phyloP scores from a whole-genome alignment of 1,140 invertebrate species.

The Drosophila littoralis region DNA sequence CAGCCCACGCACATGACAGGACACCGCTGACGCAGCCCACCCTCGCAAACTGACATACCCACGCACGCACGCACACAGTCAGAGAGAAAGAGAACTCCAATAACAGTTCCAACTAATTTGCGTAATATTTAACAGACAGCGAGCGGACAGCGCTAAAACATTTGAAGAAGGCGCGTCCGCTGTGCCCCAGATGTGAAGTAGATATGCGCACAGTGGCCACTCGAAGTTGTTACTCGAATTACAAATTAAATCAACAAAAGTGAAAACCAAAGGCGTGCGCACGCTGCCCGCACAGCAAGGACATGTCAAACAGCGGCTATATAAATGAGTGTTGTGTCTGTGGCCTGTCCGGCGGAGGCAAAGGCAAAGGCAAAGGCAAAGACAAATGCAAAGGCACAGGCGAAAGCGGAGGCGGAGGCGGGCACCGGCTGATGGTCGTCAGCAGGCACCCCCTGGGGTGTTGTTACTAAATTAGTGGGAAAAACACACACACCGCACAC shows the following conservation, averaged over 20 bases:
- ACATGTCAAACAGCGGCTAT: slow-evolving; percentile 64
- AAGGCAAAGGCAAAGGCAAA: not conserved
- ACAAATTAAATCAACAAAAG: slow-evolving; percentile 80
- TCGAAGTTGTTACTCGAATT: slow-evolving; percentile 76
- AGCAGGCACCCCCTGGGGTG: slow-evolving; percentile 61
- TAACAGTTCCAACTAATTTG: slow-evolving; percentile 80
- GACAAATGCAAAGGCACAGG: too few species aligned
- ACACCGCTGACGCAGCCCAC: slow-evolving; percentile 28
- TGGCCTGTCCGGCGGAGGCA: slow-evolving; percentile 24
- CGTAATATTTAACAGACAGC: slow-evolving; percentile 68
- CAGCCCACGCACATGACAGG: slow-evolving; percentile 53
- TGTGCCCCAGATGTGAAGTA: slow-evolving; percentile 14
- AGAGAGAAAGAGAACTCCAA: slow-evolving; percentile 49
- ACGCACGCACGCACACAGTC: slow-evolving; percentile 9
- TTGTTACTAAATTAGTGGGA: slow-evolving; percentile 81
- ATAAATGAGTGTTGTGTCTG: slow-evolving; percentile 49
- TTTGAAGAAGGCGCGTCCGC: slow-evolving; percentile 25
- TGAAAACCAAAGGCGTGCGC: slow-evolving; percentile 53
- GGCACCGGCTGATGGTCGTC: slow-evolving; percentile 23
- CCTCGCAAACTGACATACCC: slow-evolving; percentile 17
- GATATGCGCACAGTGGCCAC: slow-evolving; percentile 47
- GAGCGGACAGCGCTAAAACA: slow-evolving; percentile 1
- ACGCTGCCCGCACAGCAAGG: slow-evolving; percentile 46
- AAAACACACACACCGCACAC: slow-evolving; percentile 43
- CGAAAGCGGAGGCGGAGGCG: not conserved